Conservation (phyloP, 2,113 vertebrate species). For the Thryonomys swinderianus region DNA sequence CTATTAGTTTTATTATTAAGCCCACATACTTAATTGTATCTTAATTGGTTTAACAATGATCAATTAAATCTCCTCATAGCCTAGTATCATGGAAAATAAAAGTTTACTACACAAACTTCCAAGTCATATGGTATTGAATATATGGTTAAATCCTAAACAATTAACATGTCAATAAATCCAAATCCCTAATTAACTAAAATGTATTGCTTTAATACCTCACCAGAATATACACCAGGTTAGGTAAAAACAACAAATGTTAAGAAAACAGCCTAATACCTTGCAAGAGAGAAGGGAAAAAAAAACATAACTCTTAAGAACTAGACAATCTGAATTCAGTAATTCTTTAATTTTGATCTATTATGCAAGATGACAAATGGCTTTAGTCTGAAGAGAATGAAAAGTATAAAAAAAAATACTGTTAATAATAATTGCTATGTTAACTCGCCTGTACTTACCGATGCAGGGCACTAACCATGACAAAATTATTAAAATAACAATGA, state of each 20-base stretch:
- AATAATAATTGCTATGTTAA: slow-evolving; percentile 17
- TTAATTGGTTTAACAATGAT: slow-evolving; percentile 41
- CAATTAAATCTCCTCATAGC: slow-evolving; percentile 34
- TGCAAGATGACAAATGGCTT: slow-evolving; percentile 15
- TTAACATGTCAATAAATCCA: neutral
- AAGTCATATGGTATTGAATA: neutral
- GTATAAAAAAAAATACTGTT: neutral
- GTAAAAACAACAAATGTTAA: slow-evolving; percentile 41
- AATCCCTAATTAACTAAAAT: slow-evolving; percentile 64
- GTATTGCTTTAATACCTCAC: slow-evolving; percentile 1
- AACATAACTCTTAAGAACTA: slow-evolving; percentile 31
- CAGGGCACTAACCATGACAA: slow-evolving; percentile 43
- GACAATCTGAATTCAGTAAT: slow-evolving; percentile 15
- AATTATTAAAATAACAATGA: slow-evolving; percentile 59
- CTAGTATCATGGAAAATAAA: neutral
- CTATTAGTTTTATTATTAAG: neutral
- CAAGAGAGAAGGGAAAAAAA: slow-evolving; percentile 44
- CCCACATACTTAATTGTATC: slow-evolving; percentile 5
- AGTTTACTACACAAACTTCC: neutral
- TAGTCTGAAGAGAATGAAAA: slow-evolving; percentile 46
- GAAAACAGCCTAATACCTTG: slow-evolving; percentile 20
- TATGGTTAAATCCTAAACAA: slow-evolving; percentile 23
- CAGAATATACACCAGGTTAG: neutral
- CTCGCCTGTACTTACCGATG: slow-evolving; percentile 54
- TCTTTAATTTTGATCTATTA: slow-evolving; percentile 22